These are phyloP conservation scores for Apus apus DNA, from an alignment of 2,113 vertebrate genomes.

Conservation along the genomic window DNA sequence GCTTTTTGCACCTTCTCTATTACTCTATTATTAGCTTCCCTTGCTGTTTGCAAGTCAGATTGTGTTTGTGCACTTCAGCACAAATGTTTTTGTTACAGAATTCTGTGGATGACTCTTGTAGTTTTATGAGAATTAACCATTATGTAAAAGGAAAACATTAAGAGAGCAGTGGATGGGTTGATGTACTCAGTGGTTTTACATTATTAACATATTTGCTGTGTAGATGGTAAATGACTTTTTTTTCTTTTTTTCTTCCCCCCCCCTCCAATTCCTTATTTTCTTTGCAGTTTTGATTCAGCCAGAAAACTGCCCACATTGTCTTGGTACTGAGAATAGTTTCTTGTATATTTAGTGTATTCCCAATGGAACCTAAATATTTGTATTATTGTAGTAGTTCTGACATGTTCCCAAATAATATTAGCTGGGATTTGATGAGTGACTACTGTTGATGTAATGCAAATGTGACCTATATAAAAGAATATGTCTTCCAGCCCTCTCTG, in stretches of 20 bases:
- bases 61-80: not conserved
- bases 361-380: not conserved
- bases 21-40: not conserved
- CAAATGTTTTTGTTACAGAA: not conserved
- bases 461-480: not conserved
- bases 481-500: not conserved
- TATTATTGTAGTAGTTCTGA: slow-evolving; percentile 19
- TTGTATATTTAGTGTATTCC: slow-evolving; percentile 10
- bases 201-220: not conserved
- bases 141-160: not conserved
- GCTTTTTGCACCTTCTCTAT: slow-evolving; percentile 1
- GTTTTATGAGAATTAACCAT: not conserved
- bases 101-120: not conserved
- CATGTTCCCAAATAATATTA: slow-evolving; percentile 41
- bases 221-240: not conserved
- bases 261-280: not conserved
- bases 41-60: not conserved
- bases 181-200: not conserved
- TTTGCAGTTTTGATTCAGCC: not conserved
- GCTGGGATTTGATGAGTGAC: slow-evolving; percentile 12
- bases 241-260: not conserved
- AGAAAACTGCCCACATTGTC: not conserved
- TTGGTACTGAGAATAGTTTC: not conserved
- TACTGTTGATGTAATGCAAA: slow-evolving; percentile 26
- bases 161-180: not conserved